Evolutionary conservation across 1,140 invertebrate genomes (phyloP).

Genomic region (Zaprionus lachaisei): DNA sequence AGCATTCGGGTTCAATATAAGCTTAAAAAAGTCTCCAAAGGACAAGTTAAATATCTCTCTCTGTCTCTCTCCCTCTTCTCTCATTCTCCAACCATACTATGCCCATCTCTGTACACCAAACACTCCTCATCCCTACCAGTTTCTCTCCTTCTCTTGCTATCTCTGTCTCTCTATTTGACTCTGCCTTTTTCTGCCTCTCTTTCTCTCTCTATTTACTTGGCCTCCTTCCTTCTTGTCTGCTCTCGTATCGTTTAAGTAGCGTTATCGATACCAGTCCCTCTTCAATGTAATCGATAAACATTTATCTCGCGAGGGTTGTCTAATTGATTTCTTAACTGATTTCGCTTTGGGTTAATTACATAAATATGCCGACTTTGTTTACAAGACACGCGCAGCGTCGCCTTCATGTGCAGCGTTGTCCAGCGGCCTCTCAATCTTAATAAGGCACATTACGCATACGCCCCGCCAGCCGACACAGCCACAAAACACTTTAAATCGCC

Average conservation of each 20-base stretch:
- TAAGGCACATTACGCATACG: constrained; percentile 33
- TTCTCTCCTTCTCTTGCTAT: background rate
- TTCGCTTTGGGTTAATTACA: constrained; percentile 19
- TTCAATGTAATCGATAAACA: background rate
- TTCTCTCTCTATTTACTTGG: background rate
- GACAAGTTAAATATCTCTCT: no score
- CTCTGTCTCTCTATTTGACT: background rate
- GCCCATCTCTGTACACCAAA: background rate
- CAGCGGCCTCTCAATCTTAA: constrained; percentile 12
- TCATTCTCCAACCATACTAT: no score
- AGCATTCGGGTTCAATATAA: no score
- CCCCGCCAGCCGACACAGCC: background rate
- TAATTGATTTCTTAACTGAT: constrained; percentile 9
- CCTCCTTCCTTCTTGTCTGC: background rate
- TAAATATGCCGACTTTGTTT: background rate
- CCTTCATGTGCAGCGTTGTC: background rate
- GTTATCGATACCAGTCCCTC: background rate
- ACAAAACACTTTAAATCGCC: constrained; percentile 25
- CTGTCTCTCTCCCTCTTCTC: no score
- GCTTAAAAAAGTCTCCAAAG: no score
- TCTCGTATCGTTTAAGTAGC: background rate
- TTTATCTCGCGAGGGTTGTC: background rate
- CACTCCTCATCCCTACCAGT: no score
- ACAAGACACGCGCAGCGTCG: background rate
- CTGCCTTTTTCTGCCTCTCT: background rate